Evolutionary conservation across 2,888 invertebrate genomes (phyloP), one percentile per base, ranked within the genome.

Genomic region (Pterostichus madidus): DNA sequence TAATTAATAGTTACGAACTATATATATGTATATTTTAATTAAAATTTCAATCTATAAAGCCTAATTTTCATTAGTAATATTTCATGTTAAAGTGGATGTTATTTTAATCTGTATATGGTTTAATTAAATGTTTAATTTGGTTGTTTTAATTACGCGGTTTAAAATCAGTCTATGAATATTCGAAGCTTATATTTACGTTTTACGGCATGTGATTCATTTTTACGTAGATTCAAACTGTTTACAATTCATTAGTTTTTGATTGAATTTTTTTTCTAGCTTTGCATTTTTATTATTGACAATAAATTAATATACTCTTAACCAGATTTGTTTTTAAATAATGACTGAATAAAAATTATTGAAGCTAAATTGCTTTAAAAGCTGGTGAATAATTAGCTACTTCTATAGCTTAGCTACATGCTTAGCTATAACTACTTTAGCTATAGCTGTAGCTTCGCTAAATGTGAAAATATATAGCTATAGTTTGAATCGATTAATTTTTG

Each of bases 91-190:
- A 3, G 24, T 3, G 31, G 10, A 7, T 59, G 24, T 31, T 59
- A 31, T 71, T 71, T 44, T 71, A 71, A 71, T 71, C 44, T 71
- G 35, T 46, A 44, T 35, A 39, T 39, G 71, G 44, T 71, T 71
- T 73, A 73, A 73, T 73, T 73, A 73, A 73, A 73, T 73, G 73
- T 46, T 46, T 73, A 73, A 73, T 73, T 73, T 17, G 44, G 15
- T 31, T 73, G 46, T 73, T 73, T 73, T 73, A 73, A 73, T 73
- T 73, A 73, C 73, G 15, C 13, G 73, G 15, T 73, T 73, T 73
- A 73, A 71, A 73, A 73, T 46, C 73, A 46, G 24, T 11, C 73
- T 46, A 73, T 73, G 46, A 73, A 73, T 44, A 73, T 73, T 59
- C 11, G 44, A 68, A 10, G 46, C 49, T 46, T 46, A 11, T 73